A percentile compares a stretch with the other conserved stretches of the same genome.
Evolutionary conservation across 2,888 invertebrate species (phyloP).

Genomic region (Brenthis ino): DNA sequence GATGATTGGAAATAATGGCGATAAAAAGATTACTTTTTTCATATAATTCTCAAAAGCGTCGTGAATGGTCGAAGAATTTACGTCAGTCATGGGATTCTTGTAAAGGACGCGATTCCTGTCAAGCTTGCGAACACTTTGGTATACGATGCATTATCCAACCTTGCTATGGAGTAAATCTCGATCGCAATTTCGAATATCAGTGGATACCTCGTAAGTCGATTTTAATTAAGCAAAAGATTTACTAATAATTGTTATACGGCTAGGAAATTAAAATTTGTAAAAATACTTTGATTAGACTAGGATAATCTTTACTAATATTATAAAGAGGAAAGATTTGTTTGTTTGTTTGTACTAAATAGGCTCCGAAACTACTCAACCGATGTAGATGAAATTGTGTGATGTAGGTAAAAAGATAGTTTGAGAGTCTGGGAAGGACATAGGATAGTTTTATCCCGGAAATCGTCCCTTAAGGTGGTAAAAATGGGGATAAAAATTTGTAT

Average conservation of each 20-base stretch:
- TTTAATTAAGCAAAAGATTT: not conserved
- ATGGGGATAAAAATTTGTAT: too few relatives aligned
- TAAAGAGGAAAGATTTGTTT: too few relatives aligned
- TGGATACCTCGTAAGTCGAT: constrained; percentile 70
- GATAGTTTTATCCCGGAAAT: too few relatives aligned
- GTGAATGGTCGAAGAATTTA: constrained; percentile 72
- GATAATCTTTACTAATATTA: too few relatives aligned
- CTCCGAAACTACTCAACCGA: too few relatives aligned
- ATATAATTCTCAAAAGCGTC: constrained; percentile 49
- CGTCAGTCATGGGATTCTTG: constrained; percentile 68
- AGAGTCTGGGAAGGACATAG: too few relatives aligned
- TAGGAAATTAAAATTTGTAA: not conserved
- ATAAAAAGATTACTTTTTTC: not conserved
- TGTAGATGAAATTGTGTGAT: too few relatives aligned
- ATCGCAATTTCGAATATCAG: constrained; percentile 76
- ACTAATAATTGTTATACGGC: not conserved
- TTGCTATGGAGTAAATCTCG: constrained; percentile 74
- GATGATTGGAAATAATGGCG: too few relatives aligned
- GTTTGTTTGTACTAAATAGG: too few relatives aligned
- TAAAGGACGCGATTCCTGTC: constrained; percentile 57
- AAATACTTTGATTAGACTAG: not conserved
- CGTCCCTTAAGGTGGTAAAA: too few relatives aligned
- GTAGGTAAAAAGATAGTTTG: too few relatives aligned
- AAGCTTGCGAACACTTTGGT: constrained; percentile 57
- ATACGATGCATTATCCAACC: constrained; percentile 63